Base-by-base conservation (phyloP, 1,140 invertebrate genomes). In the Contarinia nasturtii region DNA sequence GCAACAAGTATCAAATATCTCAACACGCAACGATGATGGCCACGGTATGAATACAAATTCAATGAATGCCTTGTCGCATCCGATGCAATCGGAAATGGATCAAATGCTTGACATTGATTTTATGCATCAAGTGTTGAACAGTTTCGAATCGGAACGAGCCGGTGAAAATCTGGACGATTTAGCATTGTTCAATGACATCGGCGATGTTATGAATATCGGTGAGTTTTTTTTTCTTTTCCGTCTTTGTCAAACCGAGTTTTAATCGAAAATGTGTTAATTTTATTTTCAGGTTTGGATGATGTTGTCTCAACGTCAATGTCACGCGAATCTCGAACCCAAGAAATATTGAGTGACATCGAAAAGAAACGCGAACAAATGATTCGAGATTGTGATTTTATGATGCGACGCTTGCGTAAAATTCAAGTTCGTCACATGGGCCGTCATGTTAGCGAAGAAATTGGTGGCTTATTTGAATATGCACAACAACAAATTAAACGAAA, bases 371-470 rank as follows among this genome's bases (percentile, higher is more conserved):
- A 70, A 48, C 66, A 76, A 38, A 64, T 81, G 21, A 75, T 82
- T 53, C 67, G 78, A 18, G 68, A 77, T 52, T 71, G 75, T 46
- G 77, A 82, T 4, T 79, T 80, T 57, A 60, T 91, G 44, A 53
- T 81, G 52, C 68, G 82, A 47, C 67, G 86, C 41, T 62, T 89
- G 34, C 65, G 79, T 1, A 85, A 87, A 56, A 60, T 86, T 7
- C 84, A 90, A 60, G 72, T 76, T 0, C 68, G 74, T 44, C 65
- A 77, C 15, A 67, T 86, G 51, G 81, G 84, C 12, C 74, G 74
- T 44, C 82, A 88, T 58, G 69, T 78, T 20, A 76, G 76, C 45
- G 77, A 82, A 48, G 82, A 92, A 61, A 73, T 82, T 2, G 71
- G 72, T 14, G 73, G 77, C 47, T 70, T 86, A 47, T 66, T 88